These are phyloP conservation scores for Sebastes kiyomatsui DNA, from an alignment of 2,797 vertebrate species.

Conservation along the genomic window DNA sequence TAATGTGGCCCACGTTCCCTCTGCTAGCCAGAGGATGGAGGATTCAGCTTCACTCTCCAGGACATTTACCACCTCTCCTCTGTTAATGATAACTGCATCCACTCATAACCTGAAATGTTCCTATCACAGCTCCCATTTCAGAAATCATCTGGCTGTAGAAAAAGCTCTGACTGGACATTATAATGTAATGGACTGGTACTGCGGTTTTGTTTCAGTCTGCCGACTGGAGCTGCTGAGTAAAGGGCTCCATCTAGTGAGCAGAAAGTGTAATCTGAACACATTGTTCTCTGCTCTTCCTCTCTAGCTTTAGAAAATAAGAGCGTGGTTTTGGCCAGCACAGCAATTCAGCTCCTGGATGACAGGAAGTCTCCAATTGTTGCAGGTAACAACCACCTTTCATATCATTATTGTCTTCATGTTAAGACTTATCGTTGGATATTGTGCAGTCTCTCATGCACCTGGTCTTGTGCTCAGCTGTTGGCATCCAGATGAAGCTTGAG, in stretches of 20 bases:
- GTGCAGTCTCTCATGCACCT: not conserved
- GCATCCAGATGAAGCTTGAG: constrained; percentile 99
- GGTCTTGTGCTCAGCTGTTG: constrained; percentile 87
- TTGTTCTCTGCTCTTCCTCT: constrained; percentile 18
- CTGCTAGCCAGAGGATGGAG: constrained; percentile 11
- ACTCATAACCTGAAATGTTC: constrained; percentile 46
- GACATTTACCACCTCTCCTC: constrained; percentile 44
- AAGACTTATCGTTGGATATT: not conserved
- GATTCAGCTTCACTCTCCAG: constrained; percentile 22
- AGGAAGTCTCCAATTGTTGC: constrained; percentile 96
- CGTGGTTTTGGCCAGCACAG: constrained; percentile 96
- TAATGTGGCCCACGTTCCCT: constrained; percentile 33
- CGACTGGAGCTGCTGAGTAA: constrained; percentile 4
- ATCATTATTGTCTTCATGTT: not conserved
- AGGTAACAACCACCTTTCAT: constrained; percentile 78
- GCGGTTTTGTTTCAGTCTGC: not conserved
- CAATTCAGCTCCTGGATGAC: constrained; percentile 95
- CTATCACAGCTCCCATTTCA: constrained; percentile 34
- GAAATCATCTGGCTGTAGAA: constrained; percentile 32
- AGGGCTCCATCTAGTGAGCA: constrained; percentile 70
- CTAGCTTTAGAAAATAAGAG: constrained; percentile 92
- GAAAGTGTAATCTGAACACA: constrained; percentile 1
- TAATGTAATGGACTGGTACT: constrained; percentile 31
- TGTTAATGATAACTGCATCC: constrained; percentile 43
- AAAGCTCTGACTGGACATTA: constrained; percentile 36